Evolutionary conservation across 2,797 vertebrate species (phyloP).

Genomic region (Ptychobarbus kaznakovi): DNA sequence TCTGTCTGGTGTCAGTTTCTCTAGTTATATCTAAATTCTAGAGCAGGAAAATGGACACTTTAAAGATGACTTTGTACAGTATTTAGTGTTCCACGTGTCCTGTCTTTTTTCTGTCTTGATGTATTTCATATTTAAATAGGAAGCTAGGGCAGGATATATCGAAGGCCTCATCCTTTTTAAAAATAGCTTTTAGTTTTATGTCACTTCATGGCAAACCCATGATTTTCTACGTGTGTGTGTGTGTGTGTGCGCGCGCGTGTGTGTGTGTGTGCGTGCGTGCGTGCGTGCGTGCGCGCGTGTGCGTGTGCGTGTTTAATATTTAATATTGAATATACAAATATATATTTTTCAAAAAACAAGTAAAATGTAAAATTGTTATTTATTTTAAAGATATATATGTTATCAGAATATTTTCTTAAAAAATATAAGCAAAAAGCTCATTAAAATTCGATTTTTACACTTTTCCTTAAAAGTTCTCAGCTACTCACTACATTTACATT

Average conservation of each 20-base stretch:
- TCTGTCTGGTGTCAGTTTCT: neutral
- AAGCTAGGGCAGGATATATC: neutral
- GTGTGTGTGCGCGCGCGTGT: too few relatives aligned
- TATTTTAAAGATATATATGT: too few relatives aligned
- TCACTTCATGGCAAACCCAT: neutral
- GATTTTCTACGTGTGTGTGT: neutral
- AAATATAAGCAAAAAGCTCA: too few relatives aligned
- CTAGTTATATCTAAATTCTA: neutral
- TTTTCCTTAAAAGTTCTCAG: neutral
- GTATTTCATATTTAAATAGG: neutral
- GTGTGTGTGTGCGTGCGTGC: too few relatives aligned
- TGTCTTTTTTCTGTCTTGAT: neutral
- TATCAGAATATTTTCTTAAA: too few relatives aligned
- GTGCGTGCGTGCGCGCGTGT: too few relatives aligned
- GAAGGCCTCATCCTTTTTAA: slow-evolving; percentile 1
- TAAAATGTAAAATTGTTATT: too few relatives aligned
- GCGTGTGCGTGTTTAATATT: too few relatives aligned
- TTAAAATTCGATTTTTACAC: neutral
- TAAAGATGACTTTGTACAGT: neutral
- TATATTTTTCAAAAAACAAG: too few relatives aligned
- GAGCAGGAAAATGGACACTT: neutral
- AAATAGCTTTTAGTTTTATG: slow-evolving; percentile 1
- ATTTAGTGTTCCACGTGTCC: neutral
- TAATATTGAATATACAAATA: too few relatives aligned
- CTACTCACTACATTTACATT: too few relatives aligned